A percentile compares a stretch with the other conserved stretches of the same genome.
phyloP scores from a whole-genome alignment of 2,888 invertebrate genomes.

The Caenorhabditis sp. region DNA sequence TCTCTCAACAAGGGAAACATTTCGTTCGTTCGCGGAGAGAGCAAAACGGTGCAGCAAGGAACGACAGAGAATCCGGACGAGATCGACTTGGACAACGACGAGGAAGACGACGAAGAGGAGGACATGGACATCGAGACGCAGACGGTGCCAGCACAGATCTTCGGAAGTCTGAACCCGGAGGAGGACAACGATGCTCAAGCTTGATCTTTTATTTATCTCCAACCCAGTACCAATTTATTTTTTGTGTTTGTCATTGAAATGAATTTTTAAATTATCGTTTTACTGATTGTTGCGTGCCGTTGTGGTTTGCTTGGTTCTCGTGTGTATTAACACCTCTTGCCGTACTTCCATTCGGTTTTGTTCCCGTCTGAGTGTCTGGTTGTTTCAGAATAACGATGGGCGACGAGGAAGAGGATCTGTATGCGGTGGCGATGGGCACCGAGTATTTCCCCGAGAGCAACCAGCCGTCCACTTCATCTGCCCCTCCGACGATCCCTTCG shows the following conservation, averaged over 20 bases:
- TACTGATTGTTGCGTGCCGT: background rate
- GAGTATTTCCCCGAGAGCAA: background rate
- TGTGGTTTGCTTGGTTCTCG: background rate
- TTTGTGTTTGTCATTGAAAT: conserved; percentile 1
- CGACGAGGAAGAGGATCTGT: conserved; percentile 39
- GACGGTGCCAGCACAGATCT: conserved; percentile 90
- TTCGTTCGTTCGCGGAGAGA: conserved; percentile 84
- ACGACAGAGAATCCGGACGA: conserved; percentile 80
- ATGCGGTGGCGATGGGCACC: conserved; percentile 26
- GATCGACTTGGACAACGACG: conserved; percentile 79
- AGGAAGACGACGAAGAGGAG: conserved; percentile 75
- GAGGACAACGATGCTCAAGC: conserved; percentile 63
- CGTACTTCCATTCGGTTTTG: conserved; percentile 11
- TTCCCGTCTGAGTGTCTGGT: background rate
- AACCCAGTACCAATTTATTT: background rate
- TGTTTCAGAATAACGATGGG: conserved; percentile 5
- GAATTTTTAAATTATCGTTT: conserved; percentile 6
- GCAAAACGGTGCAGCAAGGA: conserved; percentile 73
- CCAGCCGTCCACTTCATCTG: background rate
- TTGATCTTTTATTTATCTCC: background rate
- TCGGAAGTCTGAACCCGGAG: conserved; percentile 83
- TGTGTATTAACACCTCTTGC: background rate
- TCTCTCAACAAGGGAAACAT: conserved; percentile 67
- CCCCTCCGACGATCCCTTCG: background rate
- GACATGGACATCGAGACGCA: conserved; percentile 86